Conservation (phyloP, 2,113 vertebrate species). For the Apteryx mantelli region DNA sequence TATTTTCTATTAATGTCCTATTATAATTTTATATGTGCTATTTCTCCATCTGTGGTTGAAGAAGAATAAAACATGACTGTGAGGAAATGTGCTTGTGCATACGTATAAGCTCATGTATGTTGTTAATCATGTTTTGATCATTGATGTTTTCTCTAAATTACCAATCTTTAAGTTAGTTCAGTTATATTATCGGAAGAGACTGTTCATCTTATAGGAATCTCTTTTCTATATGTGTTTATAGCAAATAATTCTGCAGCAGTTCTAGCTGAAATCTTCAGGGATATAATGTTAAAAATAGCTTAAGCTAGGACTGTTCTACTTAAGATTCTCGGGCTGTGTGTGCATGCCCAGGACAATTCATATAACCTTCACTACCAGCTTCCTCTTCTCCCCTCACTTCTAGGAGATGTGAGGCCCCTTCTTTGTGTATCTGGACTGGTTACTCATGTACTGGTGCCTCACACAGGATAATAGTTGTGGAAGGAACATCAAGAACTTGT, state of each 20-base stretch:
- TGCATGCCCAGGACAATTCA: not conserved
- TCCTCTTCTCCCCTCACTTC: not conserved
- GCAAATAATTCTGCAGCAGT: not conserved
- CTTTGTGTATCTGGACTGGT: not conserved
- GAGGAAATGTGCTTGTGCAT: not conserved
- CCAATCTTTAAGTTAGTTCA: not conserved
- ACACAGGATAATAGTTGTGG: not conserved
- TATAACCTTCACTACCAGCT: not conserved
- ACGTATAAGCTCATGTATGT: not conserved
- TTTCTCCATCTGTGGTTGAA: not conserved
- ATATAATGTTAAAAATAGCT: not conserved
- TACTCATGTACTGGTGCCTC: not conserved
- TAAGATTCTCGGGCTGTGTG: not conserved
- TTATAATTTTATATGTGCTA: not conserved
- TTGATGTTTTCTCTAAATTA: not conserved
- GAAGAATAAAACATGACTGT: not conserved
- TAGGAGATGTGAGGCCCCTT: not conserved
- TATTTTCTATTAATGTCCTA: not conserved
- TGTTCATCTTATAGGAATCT: not conserved
- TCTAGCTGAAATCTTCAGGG: not conserved
- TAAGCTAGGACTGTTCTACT: not conserved
- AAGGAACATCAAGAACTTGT: not conserved
- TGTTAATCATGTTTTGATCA: not conserved
- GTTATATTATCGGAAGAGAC: not conserved
- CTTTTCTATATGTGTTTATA: not conserved